Evolutionary conservation across 2,113 vertebrate genomes (phyloP).

Genomic region (Siniperca knerii): DNA sequence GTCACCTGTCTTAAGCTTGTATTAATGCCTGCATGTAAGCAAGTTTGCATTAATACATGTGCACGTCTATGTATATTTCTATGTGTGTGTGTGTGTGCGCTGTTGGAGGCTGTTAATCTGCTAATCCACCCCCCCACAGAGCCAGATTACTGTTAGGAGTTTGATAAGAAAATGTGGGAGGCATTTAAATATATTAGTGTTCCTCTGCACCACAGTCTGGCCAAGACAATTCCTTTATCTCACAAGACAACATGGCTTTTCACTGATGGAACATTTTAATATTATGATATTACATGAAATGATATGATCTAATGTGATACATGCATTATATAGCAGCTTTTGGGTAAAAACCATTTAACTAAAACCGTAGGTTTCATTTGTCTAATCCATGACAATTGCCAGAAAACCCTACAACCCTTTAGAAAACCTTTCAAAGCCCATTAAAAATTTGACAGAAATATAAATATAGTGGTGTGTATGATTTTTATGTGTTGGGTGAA

Average conservation of each 20-base stretch:
- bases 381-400: background rate
- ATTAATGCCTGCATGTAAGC: constrained; percentile 5
- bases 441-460: background rate
- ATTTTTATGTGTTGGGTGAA: background rate
- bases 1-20: constrained; percentile 30
- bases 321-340: background rate
- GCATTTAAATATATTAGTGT: constrained; percentile 47
- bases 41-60: constrained; percentile 4
- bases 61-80: background rate
- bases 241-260: constrained; percentile 4
- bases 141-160: constrained; percentile 52
- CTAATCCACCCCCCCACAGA: constrained; percentile 44
- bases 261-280: background rate
- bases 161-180: constrained; percentile 53
- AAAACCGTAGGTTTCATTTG: background rate
- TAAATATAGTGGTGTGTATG: background rate
- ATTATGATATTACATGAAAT: background rate
- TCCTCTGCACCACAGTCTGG: constrained; percentile 3
- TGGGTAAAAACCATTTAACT: background rate
- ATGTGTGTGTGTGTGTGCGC: background rate
- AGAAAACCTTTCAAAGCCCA: background rate
- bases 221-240: constrained; percentile 28
- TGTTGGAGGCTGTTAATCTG: constrained; percentile 43
- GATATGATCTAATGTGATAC: background rate
- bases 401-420: background rate